These are phyloP conservation scores for Criorhina ranunculi DNA, from an alignment of 2,888 invertebrate species.

Conservation along the genomic window DNA sequence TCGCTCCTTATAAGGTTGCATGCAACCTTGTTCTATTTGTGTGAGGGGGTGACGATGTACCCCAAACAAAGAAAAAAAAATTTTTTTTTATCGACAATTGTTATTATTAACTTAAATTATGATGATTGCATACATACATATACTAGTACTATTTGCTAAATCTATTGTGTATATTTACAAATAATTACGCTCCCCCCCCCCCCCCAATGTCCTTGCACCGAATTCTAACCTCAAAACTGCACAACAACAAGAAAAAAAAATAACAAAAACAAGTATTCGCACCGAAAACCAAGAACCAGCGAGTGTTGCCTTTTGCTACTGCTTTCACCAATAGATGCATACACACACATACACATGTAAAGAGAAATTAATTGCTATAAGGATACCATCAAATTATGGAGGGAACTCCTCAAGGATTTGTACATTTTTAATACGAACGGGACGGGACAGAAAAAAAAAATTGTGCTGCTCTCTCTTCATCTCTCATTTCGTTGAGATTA, in stretches of 20 bases:
- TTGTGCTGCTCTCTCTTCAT: constrained; percentile 20
- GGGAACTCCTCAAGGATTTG: constrained; percentile 74
- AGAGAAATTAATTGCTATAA: constrained; percentile 67
- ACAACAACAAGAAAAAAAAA: no score
- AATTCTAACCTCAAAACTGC: constrained; percentile 73
- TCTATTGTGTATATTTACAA: constrained; percentile 69
- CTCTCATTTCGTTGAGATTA: constrained; percentile 14
- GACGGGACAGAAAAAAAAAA: constrained; percentile 27
- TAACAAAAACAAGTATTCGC: constrained; percentile 41
- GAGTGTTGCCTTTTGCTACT: constrained; percentile 60
- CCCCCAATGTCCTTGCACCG: constrained; percentile 69
- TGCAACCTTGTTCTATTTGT: constrained; percentile 74
- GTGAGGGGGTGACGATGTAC: constrained; percentile 10
- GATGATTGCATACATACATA: constrained; percentile 28
- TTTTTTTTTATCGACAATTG: constrained; percentile 57
- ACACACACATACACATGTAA: constrained; percentile 8
- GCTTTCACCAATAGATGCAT: constrained; percentile 38
- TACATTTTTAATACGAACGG: constrained; percentile 65
- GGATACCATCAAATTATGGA: constrained; percentile 73
- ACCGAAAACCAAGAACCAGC: constrained; percentile 60
- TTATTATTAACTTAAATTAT: constrained; percentile 62
- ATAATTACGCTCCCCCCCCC: constrained; percentile 14
- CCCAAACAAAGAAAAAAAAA: background rate
- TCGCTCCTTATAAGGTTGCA: constrained; percentile 59
- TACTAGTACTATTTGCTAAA: constrained; percentile 54